phyloP scores from a whole-genome alignment of 1,140 invertebrate species.

The Halyomorpha halys region DNA sequence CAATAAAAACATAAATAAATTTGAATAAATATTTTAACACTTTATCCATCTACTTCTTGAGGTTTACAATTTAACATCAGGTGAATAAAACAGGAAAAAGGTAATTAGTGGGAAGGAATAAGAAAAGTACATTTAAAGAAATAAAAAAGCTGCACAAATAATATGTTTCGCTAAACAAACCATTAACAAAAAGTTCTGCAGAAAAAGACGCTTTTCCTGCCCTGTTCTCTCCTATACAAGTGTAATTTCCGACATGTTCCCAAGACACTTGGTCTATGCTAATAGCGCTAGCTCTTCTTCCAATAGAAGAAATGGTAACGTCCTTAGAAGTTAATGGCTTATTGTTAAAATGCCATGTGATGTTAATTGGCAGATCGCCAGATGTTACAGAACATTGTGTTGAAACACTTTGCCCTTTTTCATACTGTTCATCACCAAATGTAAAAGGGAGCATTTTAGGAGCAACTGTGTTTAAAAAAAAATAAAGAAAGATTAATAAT shows the following conservation, averaged over 20 bases:
- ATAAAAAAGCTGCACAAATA: not conserved
- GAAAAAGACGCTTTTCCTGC: slow-evolving; percentile 29
- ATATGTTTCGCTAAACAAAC: slow-evolving; percentile 20
- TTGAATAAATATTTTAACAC: too few relatives aligned
- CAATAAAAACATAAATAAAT: too few relatives aligned
- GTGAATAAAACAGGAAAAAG: not conserved
- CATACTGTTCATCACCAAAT: slow-evolving; percentile 49
- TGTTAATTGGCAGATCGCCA: slow-evolving; percentile 50
- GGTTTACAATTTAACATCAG: not conserved
- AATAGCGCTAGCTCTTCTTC: slow-evolving; percentile 44
- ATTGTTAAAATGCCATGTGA: slow-evolving; percentile 45
- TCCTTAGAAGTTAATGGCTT: slow-evolving; percentile 46
- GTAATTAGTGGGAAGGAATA: not conserved
- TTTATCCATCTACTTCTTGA: too few relatives aligned
- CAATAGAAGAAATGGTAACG: slow-evolving; percentile 42
- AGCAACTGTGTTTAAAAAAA: slow-evolving; percentile 42
- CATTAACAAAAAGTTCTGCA: slow-evolving; percentile 31
- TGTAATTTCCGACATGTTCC: slow-evolving; percentile 32
- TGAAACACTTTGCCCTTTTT: slow-evolving; percentile 34
- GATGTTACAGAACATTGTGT: slow-evolving; percentile 53
- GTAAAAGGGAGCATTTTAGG: slow-evolving; percentile 60
- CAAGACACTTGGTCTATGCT: slow-evolving; percentile 62
- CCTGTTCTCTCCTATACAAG: slow-evolving; percentile 30
- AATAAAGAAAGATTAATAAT: not conserved
- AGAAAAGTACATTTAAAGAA: slow-evolving; percentile 4